Base-by-base conservation (phyloP, 2,888 invertebrate genomes). In the Gerris lacustris region DNA sequence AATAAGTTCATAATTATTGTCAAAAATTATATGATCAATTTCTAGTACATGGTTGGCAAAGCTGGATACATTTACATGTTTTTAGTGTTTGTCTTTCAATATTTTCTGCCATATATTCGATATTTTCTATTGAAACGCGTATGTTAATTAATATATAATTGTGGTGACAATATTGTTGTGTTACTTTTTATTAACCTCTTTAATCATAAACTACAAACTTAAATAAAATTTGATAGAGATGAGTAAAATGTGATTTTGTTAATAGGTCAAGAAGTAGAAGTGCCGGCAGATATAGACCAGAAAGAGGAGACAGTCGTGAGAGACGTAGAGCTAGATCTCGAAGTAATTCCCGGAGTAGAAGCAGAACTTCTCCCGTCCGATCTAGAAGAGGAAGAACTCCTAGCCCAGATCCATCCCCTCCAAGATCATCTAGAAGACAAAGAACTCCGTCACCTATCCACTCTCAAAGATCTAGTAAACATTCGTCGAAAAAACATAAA, bases 401-500 rank as follows among this genome's bases (percentile, higher is more conserved):
- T 47, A 69, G 72, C 63, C 66, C 70, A 11, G 76, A 78, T 17
- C 79, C 80, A 6, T 79, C 80, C 6, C 76, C 76, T 6, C 75
- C 75, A 18, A 73, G 78, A 69, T 72, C 76, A 31, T 72, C 74
- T 15, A 72, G 75, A 18, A 76, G 77, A 69, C 76, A 78, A 67
- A 75, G 77, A 72, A 74, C 77, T 69, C 79, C 79, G 71, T 80
- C 81, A 7, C 80, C 80, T 6, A 15, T 15, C 11, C 55, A 55
- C 15, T 76, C 78, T 6, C 76, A 77, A 15, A 75, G 78, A 68
- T 75, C 76, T 63, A 77, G 78, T 31, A 80, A 80, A 75, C 77
- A 79, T 68, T 73, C 73, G 6, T 77, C 78, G 44, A 82, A 83
- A 69, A 83, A 82, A 74, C 82, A 83, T 75, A 84, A 82, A 76